phyloP scores from a whole-genome alignment of 2,888 invertebrate species.

The Drosophila limbata region DNA sequence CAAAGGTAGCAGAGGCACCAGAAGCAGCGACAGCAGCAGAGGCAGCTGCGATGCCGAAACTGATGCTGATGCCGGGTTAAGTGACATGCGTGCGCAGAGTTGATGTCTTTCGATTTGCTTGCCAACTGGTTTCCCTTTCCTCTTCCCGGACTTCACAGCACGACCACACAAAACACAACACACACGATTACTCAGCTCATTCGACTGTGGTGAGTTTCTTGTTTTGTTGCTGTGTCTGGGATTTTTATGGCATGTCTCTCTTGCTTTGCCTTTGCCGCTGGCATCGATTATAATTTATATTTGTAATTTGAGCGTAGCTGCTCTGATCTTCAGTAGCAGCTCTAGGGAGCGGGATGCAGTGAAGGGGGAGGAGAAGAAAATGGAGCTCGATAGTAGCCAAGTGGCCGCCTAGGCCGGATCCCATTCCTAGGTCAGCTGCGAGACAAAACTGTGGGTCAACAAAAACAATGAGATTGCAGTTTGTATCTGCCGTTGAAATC shows the following conservation, averaged over 20 bases:
- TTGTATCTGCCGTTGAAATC: slow-evolving; percentile 37
- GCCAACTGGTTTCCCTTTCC: slow-evolving; percentile 59
- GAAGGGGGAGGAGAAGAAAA: background rate
- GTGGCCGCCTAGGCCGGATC: slow-evolving; percentile 28
- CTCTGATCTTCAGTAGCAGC: slow-evolving; percentile 16
- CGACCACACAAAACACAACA: background rate
- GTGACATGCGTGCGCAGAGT: slow-evolving; percentile 64
- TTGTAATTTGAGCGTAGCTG: slow-evolving; percentile 43
- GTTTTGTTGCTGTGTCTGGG: slow-evolving; percentile 36
- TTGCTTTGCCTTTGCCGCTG: slow-evolving; percentile 17
- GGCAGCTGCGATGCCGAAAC: slow-evolving; percentile 3
- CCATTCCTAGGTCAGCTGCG: slow-evolving; percentile 54
- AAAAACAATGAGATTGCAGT: slow-evolving; percentile 69
- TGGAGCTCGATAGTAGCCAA: slow-evolving; percentile 33
- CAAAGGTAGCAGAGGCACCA: slow-evolving; percentile 3
- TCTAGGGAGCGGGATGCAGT: accelerated
- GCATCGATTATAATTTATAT: slow-evolving; percentile 49
- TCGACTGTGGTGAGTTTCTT: slow-evolving; percentile 56
- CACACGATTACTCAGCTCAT: background rate
- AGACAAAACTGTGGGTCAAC: slow-evolving; percentile 66
- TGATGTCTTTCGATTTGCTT: slow-evolving; percentile 65
- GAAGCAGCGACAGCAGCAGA: slow-evolving; percentile 1
- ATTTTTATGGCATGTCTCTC: slow-evolving; percentile 55
- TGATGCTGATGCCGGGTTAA: slow-evolving; percentile 32
- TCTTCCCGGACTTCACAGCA: background rate